Conservation (phyloP, 2,113 vertebrate genomes). For the Oryctolagus cuniculus region mOryCun1.1 NC_091432.1:52278001-52278500, state of each 20-base stretch:
- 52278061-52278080: background rate
- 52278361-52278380: slow-evolving; percentile 65
- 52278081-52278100: background rate
- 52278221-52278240: slow-evolving; percentile 23
- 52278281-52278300: slow-evolving; percentile 74
- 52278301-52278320: slow-evolving; percentile 66
- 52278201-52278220: slow-evolving; percentile 50
- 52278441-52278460: slow-evolving; percentile 41
- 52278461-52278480: slow-evolving; percentile 35
- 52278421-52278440: slow-evolving; percentile 46
- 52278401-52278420: slow-evolving; percentile 12
- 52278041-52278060: background rate
- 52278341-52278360: slow-evolving; percentile 62
- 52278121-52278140: slow-evolving; percentile 7
- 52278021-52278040: slow-evolving; percentile 35
- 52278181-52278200: slow-evolving; percentile 40
- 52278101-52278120: background rate
- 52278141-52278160: slow-evolving; percentile 40
- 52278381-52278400: slow-evolving; percentile 32
- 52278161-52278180: slow-evolving; percentile 14
- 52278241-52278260: slow-evolving; percentile 44
- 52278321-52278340: slow-evolving; percentile 75
- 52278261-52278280: slow-evolving; percentile 68
- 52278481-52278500: slow-evolving; percentile 26
- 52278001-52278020: background rate